Evolutionary conservation across 2,797 vertebrate genomes (phyloP).

Genomic region (Coilia nasus): DNA sequence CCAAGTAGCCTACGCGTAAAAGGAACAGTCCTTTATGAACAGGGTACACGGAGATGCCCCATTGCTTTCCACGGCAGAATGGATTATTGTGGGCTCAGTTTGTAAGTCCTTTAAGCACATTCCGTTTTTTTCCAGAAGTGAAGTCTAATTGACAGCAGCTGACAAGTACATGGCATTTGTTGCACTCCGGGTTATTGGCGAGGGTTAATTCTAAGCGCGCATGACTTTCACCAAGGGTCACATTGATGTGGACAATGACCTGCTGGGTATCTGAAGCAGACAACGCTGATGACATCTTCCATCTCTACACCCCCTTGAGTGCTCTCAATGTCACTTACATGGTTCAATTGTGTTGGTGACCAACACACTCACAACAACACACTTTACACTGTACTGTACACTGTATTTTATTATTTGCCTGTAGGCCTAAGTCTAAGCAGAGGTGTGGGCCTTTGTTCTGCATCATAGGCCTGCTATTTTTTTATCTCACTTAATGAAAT

Average conservation of each 20-base stretch:
- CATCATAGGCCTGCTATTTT: background rate
- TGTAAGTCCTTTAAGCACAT: conserved; percentile 55
- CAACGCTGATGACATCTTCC: background rate
- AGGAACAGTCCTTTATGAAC: background rate
- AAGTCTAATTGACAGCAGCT: conserved; percentile 53
- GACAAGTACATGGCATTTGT: conserved; percentile 39
- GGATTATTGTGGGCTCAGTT: conserved; percentile 49
- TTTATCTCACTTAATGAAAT: background rate
- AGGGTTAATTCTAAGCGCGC: conserved; percentile 18
- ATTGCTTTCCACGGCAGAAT: conserved; percentile 9
- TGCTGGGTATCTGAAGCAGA: background rate
- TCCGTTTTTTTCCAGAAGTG: conserved; percentile 34
- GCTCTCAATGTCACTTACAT: background rate
- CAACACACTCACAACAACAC: too few relatives aligned
- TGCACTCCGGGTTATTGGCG: background rate
- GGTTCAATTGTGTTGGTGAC: background rate
- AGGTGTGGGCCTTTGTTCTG: too few relatives aligned
- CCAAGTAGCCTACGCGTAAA: background rate
- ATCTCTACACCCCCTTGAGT: too few relatives aligned
- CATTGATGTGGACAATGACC: conserved; percentile 1
- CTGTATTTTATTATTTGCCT: background rate
- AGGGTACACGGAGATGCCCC: background rate
- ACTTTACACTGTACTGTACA: background rate
- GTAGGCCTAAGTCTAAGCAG: background rate
- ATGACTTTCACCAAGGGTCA: conserved; percentile 49